Base-by-base conservation (phyloP, 2,113 vertebrate species). In the Ceyx cyanopectus region DNA sequence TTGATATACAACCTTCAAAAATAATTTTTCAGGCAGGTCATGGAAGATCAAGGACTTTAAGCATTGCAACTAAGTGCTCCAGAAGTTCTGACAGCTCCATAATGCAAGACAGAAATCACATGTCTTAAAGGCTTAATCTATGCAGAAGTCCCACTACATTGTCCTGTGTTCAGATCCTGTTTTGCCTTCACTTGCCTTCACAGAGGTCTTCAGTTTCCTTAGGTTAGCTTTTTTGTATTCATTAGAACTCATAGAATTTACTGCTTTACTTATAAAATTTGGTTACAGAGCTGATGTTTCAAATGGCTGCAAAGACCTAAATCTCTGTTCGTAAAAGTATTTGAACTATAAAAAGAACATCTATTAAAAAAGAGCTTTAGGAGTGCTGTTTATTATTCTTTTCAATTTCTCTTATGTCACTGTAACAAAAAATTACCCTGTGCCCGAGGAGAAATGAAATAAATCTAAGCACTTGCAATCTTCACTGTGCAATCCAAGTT, bases 191-290 rank as follows among this genome's bases (percentile, higher is more conserved):
- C 27, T 73, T 65, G 62, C 37, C 24, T 86, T 84, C 43, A 81
- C 66, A 87, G 87, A 87, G 70, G 61, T 78, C n/a, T 81, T 85
- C n/a, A n/a, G 30, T 91, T 91, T 92, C 65, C 53, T 83, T 46
- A 60, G 29, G 48, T 78, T 81, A 81, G 40, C 56, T 67, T 13
- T 63, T 95, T 84, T 12, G 9, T 12, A 43, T 46, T 94, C 45
- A 66, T 60, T 93, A 88, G 60, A 90, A 78, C 27, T 22, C 51
- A 6, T 51, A 48, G 26, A 63, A 75, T 81, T 70, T 83, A 86
- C 34, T 82, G 27, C 45, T 66, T 87, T 68, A 62, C 27, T 30
- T 69, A 15, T 66, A 80, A 82, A 89, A 94, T 62, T 80, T 19
- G 30, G 32, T 65, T 72, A 72, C 48, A 90, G 46, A 74, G 15